A percentile compares a stretch with the other conserved stretches of the same genome.
These are phyloP conservation scores for Palythoa grandiflora DNA, from an alignment of 92 coral and sea anemone genomes.

Conservation along the genomic window DNA sequence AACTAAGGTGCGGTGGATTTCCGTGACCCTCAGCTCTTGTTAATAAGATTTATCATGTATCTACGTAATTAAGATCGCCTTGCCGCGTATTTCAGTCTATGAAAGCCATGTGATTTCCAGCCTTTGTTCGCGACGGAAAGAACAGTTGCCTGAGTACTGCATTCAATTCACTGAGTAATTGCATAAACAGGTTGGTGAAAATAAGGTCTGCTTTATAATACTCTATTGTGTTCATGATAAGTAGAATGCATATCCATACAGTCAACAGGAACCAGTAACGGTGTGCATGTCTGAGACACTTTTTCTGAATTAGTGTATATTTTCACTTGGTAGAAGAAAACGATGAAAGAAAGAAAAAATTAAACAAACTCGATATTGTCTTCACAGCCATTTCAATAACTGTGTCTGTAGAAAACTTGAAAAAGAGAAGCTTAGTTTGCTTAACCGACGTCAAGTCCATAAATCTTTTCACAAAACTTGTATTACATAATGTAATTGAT, in stretches of 20 bases:
- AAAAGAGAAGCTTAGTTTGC: background rate
- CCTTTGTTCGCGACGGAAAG: slow-evolving; percentile 20
- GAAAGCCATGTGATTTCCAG: slow-evolving; percentile 39
- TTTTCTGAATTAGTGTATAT: background rate
- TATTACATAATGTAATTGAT: slow-evolving; percentile 10
- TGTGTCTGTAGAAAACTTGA: slow-evolving; percentile 4
- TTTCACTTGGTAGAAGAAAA: background rate
- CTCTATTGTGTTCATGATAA: slow-evolving; percentile 13
- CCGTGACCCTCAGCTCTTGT: slow-evolving; percentile 27
- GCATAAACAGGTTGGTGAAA: slow-evolving; percentile 28
- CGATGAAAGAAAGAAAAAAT: background rate
- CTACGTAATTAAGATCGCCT: slow-evolving; percentile 15
- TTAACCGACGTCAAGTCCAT: background rate
- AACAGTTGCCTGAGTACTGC: background rate
- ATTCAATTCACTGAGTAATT: slow-evolving; percentile 15
- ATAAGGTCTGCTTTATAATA: slow-evolving; percentile 13
- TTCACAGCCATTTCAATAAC: slow-evolving; percentile 10
- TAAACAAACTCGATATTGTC: slow-evolving; percentile 1
- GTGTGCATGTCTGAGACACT: background rate
- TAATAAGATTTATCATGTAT: background rate
- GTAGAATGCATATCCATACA: slow-evolving; percentile 2
- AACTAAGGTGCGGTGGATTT: background rate
- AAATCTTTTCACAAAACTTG: background rate
- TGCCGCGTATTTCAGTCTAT: background rate
- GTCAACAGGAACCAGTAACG: background rate